Evolutionary conservation across 2,888 invertebrate genomes (phyloP).

Genomic region (Tiliacea citrago): DNA sequence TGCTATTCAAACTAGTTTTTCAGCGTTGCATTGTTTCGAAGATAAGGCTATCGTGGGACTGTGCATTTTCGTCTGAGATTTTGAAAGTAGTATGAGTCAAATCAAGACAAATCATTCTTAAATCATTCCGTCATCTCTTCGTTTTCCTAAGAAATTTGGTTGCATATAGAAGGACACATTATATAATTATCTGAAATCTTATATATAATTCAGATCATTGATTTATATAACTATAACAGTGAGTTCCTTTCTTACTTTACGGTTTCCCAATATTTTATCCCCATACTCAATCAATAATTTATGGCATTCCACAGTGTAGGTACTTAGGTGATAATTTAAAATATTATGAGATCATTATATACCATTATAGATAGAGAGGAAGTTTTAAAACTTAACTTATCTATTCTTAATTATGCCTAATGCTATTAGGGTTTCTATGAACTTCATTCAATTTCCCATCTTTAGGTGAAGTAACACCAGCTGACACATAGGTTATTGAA

Average conservation of each 20-base stretch:
- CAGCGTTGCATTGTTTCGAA: slow-evolving; percentile 23
- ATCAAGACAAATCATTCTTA: not conserved
- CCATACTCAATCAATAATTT: too few species aligned
- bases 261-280: too few species aligned
- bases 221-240: not conserved
- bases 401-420: too few species aligned
- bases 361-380: too few species aligned
- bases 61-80: not conserved
- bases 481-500: slow-evolving; percentile 18
- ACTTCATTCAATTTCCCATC: not conserved
- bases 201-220: not conserved
- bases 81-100: not conserved
- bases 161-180: not conserved
- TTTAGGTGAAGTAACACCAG: not conserved
- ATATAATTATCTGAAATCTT: not conserved
- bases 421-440: not conserved
- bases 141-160: not conserved
- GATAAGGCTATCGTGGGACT: slow-evolving; percentile 6
- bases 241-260: not conserved
- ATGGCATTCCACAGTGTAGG: too few species aligned
- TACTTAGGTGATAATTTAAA: too few species aligned
- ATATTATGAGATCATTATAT: too few species aligned
- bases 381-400: too few species aligned
- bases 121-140: not conserved
- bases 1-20: slow-evolving; percentile 27